Evolutionary conservation across 2,113 vertebrate species (phyloP).

Genomic region (Dicentrarchus labrax): DNA sequence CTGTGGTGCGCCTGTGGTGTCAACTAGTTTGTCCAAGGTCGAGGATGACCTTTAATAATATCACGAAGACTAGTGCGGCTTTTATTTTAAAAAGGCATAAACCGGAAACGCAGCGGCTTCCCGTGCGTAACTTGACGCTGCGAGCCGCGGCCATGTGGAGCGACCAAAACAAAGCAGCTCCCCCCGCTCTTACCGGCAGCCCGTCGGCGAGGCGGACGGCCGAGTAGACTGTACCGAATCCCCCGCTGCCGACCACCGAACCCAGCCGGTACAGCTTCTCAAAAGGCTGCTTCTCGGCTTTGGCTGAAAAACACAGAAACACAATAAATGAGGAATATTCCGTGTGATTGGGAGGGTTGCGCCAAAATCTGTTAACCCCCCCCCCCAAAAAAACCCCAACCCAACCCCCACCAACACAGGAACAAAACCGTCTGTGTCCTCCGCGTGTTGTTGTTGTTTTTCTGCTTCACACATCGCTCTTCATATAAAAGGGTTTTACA

Average conservation of each 20-base stretch:
- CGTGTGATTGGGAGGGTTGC: neutral
- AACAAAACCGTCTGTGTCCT: neutral
- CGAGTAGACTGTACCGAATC: constrained; percentile 92
- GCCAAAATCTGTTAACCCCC: constrained; percentile 16
- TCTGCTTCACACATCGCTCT: neutral
- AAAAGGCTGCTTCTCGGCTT: constrained; percentile 90
- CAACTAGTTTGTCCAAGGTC: neutral
- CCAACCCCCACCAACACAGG: no score
- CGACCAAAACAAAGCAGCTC: constrained; percentile 66
- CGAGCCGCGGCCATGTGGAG: constrained; percentile 49
- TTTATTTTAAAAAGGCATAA: constrained; percentile 20
- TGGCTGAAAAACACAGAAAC: constrained; percentile 77
- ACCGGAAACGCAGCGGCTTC: neutral
- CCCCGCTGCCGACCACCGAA: constrained; percentile 92
- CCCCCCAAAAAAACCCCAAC: neutral
- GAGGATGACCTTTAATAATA: neutral
- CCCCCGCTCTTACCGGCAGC: constrained; percentile 87
- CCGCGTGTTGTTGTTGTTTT: neutral
- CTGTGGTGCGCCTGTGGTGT: neutral
- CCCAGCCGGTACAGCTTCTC: constrained; percentile 93
- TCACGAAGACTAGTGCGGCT: neutral
- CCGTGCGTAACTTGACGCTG: neutral
- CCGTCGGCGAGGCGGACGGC: constrained; percentile 82
- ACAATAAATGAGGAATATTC: neutral
- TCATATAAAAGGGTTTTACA: neutral